A percentile compares a stretch with the other conserved stretches of the same genome.
phyloP scores from a whole-genome alignment of 2,888 invertebrate species.

The Lasioglossum lativentre region DNA sequence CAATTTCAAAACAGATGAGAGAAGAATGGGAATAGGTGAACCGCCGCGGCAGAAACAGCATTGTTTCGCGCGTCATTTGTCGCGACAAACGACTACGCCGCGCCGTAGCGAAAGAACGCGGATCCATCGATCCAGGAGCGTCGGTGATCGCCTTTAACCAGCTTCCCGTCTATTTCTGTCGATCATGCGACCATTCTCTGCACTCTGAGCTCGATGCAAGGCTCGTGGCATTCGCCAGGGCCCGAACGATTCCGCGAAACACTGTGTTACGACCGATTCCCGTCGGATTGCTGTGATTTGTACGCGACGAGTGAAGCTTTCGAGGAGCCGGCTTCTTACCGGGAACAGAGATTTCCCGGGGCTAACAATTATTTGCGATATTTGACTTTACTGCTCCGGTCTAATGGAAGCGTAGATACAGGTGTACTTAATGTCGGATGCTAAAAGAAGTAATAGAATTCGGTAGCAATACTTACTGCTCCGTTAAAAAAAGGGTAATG shows the following conservation, averaged over 20 bases:
- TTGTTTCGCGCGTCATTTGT: slow-evolving; percentile 43
- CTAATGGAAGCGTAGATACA: background rate
- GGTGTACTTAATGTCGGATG: background rate
- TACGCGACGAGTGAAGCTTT: slow-evolving; percentile 56
- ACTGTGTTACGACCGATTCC: slow-evolving; percentile 66
- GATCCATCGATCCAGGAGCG: slow-evolving; percentile 42
- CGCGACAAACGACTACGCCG: slow-evolving; percentile 29
- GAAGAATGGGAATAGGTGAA: background rate
- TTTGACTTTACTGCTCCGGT: background rate
- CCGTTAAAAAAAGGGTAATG: background rate
- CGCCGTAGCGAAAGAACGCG: slow-evolving; percentile 14
- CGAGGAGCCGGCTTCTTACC: background rate
- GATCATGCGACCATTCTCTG: slow-evolving; percentile 19
- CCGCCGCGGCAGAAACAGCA: slow-evolving; percentile 21
- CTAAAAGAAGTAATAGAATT: slow-evolving; percentile 2
- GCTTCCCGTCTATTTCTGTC: slow-evolving; percentile 18
- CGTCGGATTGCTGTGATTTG: slow-evolving; percentile 72
- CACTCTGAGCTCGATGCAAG: slow-evolving; percentile 52
- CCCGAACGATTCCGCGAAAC: slow-evolving; percentile 59
- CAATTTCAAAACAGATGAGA: slow-evolving; percentile 21
- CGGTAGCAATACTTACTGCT: background rate
- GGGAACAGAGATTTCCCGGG: slow-evolving; percentile 11
- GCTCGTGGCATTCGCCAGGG: slow-evolving; percentile 66
- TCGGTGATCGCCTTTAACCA: slow-evolving; percentile 29
- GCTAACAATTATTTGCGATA: slow-evolving; percentile 6